Conservation (phyloP, 2,113 vertebrate species). For the Nerophis lumbriciformis region DNA sequence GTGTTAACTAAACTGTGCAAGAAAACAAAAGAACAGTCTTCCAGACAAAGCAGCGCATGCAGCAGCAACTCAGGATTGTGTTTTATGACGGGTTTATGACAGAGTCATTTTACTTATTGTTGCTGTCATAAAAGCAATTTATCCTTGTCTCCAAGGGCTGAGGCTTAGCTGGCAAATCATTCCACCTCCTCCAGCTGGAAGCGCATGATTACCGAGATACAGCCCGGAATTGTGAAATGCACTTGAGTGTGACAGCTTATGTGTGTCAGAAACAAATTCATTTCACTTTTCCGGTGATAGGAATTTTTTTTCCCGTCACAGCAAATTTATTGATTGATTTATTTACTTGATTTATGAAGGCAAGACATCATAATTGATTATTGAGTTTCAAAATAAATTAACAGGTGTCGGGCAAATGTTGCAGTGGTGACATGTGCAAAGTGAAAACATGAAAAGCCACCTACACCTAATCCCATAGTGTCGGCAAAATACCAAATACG, state of each 20-base stretch:
- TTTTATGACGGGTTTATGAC: constrained; percentile 19
- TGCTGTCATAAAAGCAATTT: constrained; percentile 27
- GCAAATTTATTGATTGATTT: neutral
- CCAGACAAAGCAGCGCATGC: neutral
- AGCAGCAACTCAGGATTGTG: constrained; percentile 2
- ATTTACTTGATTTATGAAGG: neutral
- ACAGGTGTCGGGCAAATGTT: neutral
- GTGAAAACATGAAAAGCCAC: no score
- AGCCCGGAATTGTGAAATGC: constrained; percentile 6
- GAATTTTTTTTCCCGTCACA: neutral
- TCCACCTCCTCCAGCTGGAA: constrained; percentile 16
- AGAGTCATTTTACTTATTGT: constrained; percentile 33
- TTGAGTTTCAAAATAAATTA: neutral
- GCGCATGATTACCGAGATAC: constrained; percentile 20
- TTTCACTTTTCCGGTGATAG: neutral
- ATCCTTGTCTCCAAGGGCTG: constrained; percentile 1
- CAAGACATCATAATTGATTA: neutral
- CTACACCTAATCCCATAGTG: no score
- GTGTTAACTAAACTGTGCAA: no score
- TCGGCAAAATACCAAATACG: no score
- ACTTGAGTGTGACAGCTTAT: constrained; percentile 14
- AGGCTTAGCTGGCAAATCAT: constrained; percentile 19
- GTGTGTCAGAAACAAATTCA: constrained; percentile 5
- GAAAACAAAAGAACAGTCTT: neutral
- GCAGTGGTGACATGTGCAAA: neutral